Percentiles rank a stretch among this genome's conserved stretches.
phyloP scores from a whole-genome alignment of 2,888 invertebrate genomes.

The Dilophus febrilis region DNA sequence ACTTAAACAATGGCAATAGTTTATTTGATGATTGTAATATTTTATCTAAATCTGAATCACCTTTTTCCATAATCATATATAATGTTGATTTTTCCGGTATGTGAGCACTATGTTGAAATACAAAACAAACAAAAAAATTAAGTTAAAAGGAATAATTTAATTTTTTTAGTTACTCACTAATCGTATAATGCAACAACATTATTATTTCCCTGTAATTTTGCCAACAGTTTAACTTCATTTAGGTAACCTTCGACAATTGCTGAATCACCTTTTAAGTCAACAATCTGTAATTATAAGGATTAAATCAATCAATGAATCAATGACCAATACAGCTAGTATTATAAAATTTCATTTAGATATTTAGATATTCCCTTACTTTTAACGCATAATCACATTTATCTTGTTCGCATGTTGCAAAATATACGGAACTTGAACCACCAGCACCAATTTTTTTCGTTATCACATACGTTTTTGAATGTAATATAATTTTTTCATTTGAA shows the following conservation, averaged over 20 bases:
- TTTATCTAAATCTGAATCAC: slow-evolving; percentile 73
- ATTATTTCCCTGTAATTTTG: slow-evolving; percentile 62
- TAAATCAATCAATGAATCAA: too few relatives aligned
- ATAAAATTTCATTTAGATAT: too few relatives aligned
- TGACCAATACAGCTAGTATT: too few relatives aligned
- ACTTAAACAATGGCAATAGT: slow-evolving; percentile 51
- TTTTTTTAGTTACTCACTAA: slow-evolving; percentile 58
- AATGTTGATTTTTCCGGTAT: slow-evolving; percentile 43
- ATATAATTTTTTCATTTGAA: slow-evolving; percentile 32
- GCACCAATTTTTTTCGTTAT: slow-evolving; percentile 60
- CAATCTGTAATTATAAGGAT: slow-evolving; percentile 50
- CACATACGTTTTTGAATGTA: slow-evolving; percentile 57
- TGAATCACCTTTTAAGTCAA: slow-evolving; percentile 58
- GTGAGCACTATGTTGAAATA: slow-evolving; percentile 46
- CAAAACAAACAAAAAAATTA: slow-evolving; percentile 17
- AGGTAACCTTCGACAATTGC: slow-evolving; percentile 59
- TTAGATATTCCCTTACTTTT: slow-evolving; percentile 17
- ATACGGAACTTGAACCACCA: slow-evolving; percentile 85
- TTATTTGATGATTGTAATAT: slow-evolving; percentile 45
- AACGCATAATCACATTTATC: slow-evolving; percentile 22
- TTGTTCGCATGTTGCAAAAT: slow-evolving; percentile 19
- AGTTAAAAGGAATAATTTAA: not conserved
- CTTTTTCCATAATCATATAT: slow-evolving; percentile 82
- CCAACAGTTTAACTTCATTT: slow-evolving; percentile 74
- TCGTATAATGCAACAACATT: slow-evolving; percentile 72